phyloP scores from a whole-genome alignment of 2,888 invertebrate species.

The Rhagium mordax region DNA sequence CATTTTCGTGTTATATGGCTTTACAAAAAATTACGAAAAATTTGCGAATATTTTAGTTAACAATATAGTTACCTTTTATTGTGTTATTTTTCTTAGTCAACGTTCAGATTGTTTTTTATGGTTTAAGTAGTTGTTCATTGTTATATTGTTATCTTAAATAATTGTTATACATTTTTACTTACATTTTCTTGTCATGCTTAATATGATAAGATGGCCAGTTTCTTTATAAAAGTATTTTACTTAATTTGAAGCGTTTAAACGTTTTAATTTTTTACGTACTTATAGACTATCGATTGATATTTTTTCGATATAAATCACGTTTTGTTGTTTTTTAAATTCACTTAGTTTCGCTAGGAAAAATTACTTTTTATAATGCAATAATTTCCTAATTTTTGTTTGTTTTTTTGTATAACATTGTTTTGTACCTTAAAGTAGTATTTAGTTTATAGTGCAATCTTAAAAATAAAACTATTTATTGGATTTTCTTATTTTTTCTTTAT shows the following conservation, averaged over 20 bases:
- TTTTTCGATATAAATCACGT: constrained; percentile 26
- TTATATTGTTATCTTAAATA: constrained; percentile 61
- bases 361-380: constrained; percentile 21
- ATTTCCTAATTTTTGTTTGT: constrained; percentile 32
- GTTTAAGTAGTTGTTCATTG: constrained; percentile 63
- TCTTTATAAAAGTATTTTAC: constrained; percentile 54
- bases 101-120: constrained; percentile 58
- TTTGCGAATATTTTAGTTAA: constrained; percentile 45
- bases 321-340: constrained; percentile 19
- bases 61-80: constrained; percentile 32
- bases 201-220: constrained; percentile 57
- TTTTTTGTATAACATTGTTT: constrained; percentile 43
- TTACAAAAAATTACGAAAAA: constrained; percentile 24
- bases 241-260: constrained; percentile 42
- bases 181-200: constrained; percentile 46
- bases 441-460: constrained; percentile 59
- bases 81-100: constrained; percentile 55
- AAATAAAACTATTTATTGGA: constrained; percentile 53
- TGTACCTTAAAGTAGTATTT: constrained; percentile 52
- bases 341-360: constrained; percentile 14
- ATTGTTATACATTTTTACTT: constrained; percentile 53
- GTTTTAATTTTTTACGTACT: constrained; percentile 48
- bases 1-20: neutral
- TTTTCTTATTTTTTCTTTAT: constrained; percentile 39
- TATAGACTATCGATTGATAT: constrained; percentile 42